A percentile compares a stretch with the other conserved stretches of the same genome.
phyloP scores from a whole-genome alignment of 2,888 invertebrate species.

The Erebia palarica region DNA sequence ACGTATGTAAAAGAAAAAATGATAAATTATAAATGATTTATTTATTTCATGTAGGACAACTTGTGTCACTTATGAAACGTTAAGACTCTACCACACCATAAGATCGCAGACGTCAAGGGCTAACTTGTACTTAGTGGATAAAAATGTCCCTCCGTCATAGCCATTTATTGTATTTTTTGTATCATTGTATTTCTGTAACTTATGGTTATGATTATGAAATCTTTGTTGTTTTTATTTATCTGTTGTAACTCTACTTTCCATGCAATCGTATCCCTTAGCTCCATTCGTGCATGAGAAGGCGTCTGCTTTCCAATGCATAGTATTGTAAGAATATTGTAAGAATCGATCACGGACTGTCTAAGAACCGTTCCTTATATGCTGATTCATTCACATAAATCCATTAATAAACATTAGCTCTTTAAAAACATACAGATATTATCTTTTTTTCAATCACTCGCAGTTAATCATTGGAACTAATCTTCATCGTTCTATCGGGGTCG shows the following conservation, averaged over 20 bases:
- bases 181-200: no score
- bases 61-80: no score
- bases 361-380: conserved; percentile 52
- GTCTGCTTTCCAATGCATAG: conserved; percentile 61
- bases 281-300: conserved; percentile 5
- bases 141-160: no score
- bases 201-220: neutral
- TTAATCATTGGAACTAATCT: conserved; percentile 26
- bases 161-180: no score
- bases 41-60: no score
- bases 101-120: no score
- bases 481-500: neutral
- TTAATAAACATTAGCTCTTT: conserved; percentile 46
- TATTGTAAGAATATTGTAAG: conserved; percentile 44
- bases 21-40: no score
- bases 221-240: no score
- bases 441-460: conserved; percentile 16
- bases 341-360: conserved; percentile 60
- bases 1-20: no score
- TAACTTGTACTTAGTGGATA: no score
- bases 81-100: no score
- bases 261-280: neutral
- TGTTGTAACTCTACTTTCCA: neutral
- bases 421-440: conserved; percentile 25
- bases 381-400: conserved; percentile 48